Evolutionary conservation across 2,888 invertebrate species (phyloP).

Genomic region (Polydrusus pterygomalis): DNA sequence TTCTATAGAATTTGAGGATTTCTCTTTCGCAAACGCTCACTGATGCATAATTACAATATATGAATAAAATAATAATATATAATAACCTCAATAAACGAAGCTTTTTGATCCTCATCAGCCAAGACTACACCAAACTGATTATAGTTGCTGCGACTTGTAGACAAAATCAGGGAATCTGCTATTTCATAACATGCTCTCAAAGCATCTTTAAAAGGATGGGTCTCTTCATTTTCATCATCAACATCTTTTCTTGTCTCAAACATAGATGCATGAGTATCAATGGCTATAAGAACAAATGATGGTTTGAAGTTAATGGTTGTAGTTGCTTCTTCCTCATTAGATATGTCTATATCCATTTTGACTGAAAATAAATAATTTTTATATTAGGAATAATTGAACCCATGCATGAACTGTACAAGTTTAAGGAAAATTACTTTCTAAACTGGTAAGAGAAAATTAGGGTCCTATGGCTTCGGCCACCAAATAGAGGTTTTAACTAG

Average conservation of each 20-base stretch:
- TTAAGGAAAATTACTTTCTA: no score
- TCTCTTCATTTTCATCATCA: constrained; percentile 48
- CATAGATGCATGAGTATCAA: constrained; percentile 65
- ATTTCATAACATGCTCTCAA: constrained; percentile 62
- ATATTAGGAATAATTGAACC: neutral
- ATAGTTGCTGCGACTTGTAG: constrained; percentile 58
- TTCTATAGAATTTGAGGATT: no score
- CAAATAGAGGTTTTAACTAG: no score
- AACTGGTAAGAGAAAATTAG: no score
- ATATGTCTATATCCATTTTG: constrained; percentile 22
- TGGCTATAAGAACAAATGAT: constrained; percentile 64
- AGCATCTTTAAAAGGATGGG: constrained; percentile 61
- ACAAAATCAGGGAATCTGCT: constrained; percentile 62
- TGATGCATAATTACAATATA: no score
- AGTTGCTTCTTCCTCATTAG: constrained; percentile 40
- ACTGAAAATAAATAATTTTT: neutral
- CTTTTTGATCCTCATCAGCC: constrained; percentile 58
- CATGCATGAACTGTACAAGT: no score
- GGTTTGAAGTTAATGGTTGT: constrained; percentile 59
- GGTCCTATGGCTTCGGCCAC: no score
- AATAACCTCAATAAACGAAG: constrained; percentile 52
- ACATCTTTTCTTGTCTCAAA: constrained; percentile 58
- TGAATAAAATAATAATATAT: neutral
- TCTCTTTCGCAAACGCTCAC: no score
- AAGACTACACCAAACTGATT: constrained; percentile 63